Evolutionary conservation across 2,797 vertebrate species (phyloP), one percentile per base, ranked within the genome.

Genomic region (Eulemur rubriventer): DNA sequence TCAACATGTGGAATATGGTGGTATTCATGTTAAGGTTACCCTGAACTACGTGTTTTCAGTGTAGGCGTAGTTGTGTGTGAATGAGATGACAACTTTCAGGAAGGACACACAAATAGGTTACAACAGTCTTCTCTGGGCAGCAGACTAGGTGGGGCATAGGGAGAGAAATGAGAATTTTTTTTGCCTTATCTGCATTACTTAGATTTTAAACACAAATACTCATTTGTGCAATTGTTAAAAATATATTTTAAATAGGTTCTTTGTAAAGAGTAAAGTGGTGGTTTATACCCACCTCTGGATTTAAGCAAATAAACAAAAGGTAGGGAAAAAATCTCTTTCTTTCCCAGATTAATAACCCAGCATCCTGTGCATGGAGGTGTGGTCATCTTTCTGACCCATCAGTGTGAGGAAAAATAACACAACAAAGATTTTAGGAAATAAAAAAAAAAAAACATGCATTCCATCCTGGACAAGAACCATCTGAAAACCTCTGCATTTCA

Each of bases 161-260:
- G 26, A 80, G 22, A 92, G 20, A 84, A 78, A 80, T 33, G n/a
- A 65, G 22, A 87, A 41, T 50, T 22, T 33, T 65, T n/a, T 94
- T 84, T 92, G 59, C 48, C 43, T 89, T 85, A 26, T 65, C 46
- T 85, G 6, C 20, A 35, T 80, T 90, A 84, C 33, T 88, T 82
- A 75, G 10, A 67, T 91, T 94, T 89, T 89, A 90, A 89, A 89
- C 52, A 55, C 65, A 65, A 72, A 90, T 80, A 59, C 63, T 84
- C 24, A 75, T 28, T 55, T 94, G 6, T 72, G 46, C n/a, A 55
- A 78, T 43, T 59, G 41, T 59, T 1, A 7, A 55, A 75, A 35
- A 41, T 57, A 4, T 41, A 65, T 79, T 79, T 79, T 18, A 41
- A 79, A 41, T 80, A 57, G 14, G 20, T 80, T 63, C 92, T 97